Evolutionary conservation across 2,888 invertebrate species (phyloP), one percentile per base, ranked within the genome.

Genomic region (Drosophila cracens): DNA sequence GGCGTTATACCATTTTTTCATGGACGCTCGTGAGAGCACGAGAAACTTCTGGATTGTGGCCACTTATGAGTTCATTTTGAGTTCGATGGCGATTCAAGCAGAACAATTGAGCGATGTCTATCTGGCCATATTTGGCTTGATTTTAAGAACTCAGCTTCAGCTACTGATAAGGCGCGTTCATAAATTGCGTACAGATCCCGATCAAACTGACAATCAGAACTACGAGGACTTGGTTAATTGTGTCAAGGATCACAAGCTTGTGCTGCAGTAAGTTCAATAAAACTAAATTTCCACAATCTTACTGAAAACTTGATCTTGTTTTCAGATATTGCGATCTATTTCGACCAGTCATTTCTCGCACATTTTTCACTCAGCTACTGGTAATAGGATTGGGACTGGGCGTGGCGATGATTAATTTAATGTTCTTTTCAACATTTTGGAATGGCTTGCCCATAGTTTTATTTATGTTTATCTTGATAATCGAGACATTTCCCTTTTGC

Each of bases 401-500:
- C 0, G 5, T 80, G 8, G 16, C 70, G 1, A 8, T 78, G 29
- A 18, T 82, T 16, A 80, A 85, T 40, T 21, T 83, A 0, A 25
- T 85, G 11, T 82, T 80, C 34, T 83, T 83, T 21, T 31, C 74
- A 2, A 61, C 33, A 8, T 18, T 76, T 11, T 71, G 56, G 72
- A 69, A 54, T 2, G 51, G 66, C 0, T 0, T 79, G 4, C 29
- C 64, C 1, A 58, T 65, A 4, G 0, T 61, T 7, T 18, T 34
- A 0, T 81, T 59, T 36, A 63, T 77, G 2, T 1, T 27, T 1
- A 49, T 67, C 3, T 18, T 83, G 2, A 18, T 59, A 3, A 21
- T 70, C 3, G 33, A 81, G 38, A 74, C 83, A 27, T 83, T 73
- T 60, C 83, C 83, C 0, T 82, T 83, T 27, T 77, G 82, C n/a